These are phyloP conservation scores for Emberiza fucata DNA, from an alignment of 2,113 vertebrate genomes.

Conservation along the genomic window DNA sequence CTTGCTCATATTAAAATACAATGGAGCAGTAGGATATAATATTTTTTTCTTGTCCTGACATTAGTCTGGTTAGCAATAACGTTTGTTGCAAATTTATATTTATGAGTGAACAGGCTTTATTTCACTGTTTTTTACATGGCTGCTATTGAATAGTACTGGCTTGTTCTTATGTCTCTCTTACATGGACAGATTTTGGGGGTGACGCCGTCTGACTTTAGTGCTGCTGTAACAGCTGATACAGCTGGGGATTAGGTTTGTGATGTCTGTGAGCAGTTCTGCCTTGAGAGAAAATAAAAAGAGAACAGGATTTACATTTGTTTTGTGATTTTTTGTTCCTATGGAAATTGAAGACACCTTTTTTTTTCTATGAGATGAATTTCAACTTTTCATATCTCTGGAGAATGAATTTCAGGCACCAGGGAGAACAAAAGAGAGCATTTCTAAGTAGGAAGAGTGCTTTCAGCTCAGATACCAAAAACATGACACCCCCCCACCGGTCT, in stretches of 20 bases:
- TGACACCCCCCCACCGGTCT: neutral
- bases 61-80: neutral
- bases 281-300: neutral
- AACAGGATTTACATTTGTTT: neutral
- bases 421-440: constrained; percentile 35
- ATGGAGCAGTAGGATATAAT: neutral
- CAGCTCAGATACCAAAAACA: neutral
- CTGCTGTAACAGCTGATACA: neutral
- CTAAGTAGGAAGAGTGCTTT: neutral
- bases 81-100: neutral
- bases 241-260: neutral
- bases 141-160: neutral
- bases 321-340: constrained; percentile 34
- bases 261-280: neutral
- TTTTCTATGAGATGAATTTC: constrained; percentile 19
- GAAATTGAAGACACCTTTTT: constrained; percentile 28
- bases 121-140: neutral
- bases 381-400: constrained; percentile 11
- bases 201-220: neutral
- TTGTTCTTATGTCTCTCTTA: neutral
- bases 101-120: neutral
- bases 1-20: neutral
- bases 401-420: constrained; percentile 31
- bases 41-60: neutral
- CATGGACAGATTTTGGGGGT: neutral